Percentiles rank a stretch among this genome's conserved stretches.
phyloP scores from a whole-genome alignment of 2,888 invertebrate genomes.

The Lobophora halterata region DNA sequence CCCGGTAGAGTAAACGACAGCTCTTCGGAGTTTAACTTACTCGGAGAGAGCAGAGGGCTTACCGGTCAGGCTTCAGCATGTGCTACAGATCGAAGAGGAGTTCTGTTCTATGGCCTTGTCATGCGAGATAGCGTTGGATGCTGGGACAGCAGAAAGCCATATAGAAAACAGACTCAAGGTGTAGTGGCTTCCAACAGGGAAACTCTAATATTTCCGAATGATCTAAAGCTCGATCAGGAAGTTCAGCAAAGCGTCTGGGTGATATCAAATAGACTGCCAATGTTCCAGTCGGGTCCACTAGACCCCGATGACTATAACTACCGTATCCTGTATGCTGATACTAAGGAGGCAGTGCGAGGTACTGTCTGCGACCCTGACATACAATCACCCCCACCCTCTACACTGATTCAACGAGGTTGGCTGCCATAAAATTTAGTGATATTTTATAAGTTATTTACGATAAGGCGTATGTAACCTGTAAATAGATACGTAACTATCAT shows the following conservation, averaged over 20 bases:
- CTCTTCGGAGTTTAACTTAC: conserved; percentile 53
- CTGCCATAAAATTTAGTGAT: conserved; percentile 39
- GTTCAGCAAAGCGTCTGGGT: conserved; percentile 87
- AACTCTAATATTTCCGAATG: conserved; percentile 89
- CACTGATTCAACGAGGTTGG: conserved; percentile 29
- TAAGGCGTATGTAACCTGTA: too few species aligned
- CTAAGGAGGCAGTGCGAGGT: conserved; percentile 82
- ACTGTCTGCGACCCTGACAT: conserved; percentile 85
- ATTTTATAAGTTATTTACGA: too few species aligned
- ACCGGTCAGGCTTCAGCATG: conserved; percentile 87
- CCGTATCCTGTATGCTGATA: conserved; percentile 85
- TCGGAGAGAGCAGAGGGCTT: conserved; percentile 78
- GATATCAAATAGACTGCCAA: conserved; percentile 87
- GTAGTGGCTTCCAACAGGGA: conserved; percentile 82
- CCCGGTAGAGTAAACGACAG: conserved; percentile 65
- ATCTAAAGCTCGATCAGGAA: conserved; percentile 88
- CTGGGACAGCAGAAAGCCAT: conserved; percentile 88
- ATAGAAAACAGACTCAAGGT: conserved; percentile 82
- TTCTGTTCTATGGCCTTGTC: conserved; percentile 90
- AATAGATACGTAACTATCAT: too few species aligned
- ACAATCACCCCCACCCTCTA: conserved; percentile 15
- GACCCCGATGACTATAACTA: conserved; percentile 85
- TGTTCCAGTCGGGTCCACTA: conserved; percentile 84
- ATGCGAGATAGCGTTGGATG: conserved; percentile 88
- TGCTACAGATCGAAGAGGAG: conserved; percentile 84